These are phyloP conservation scores for Invenusta paracnida DNA, from an alignment of 2,888 invertebrate species.

Conservation along the genomic window DNA sequence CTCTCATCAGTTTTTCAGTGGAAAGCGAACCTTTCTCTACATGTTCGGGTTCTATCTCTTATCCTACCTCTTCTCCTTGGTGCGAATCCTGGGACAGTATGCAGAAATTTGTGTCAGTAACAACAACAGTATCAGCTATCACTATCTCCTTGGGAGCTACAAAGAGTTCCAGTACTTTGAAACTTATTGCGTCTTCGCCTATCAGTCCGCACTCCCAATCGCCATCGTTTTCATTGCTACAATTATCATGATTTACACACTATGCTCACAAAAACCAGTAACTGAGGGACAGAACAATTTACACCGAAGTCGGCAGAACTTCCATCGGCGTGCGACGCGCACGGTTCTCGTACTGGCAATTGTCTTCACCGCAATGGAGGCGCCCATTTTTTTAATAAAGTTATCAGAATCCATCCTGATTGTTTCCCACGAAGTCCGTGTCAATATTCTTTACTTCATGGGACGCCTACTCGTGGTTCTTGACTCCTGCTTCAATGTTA, in stretches of 20 bases:
- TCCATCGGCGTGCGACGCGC: background rate
- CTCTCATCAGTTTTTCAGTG: background rate
- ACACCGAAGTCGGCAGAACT: background rate
- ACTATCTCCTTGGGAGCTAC: background rate
- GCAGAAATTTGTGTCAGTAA: constrained; percentile 13
- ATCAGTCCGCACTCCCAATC: background rate
- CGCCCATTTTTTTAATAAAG: background rate
- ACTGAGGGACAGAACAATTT: background rate
- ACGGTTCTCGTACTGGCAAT: background rate
- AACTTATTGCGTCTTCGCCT: background rate
- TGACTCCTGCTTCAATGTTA: constrained; percentile 20
- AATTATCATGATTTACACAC: background rate
- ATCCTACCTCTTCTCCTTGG: background rate
- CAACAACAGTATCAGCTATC: background rate
- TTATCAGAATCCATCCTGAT: no score
- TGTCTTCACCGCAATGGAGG: constrained; percentile 10
- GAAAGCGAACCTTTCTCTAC: background rate
- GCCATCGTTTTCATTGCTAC: background rate
- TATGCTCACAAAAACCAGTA: background rate
- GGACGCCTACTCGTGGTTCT: background rate
- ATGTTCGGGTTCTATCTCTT: background rate
- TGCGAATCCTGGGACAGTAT: background rate
- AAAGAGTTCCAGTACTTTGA: constrained; percentile 5
- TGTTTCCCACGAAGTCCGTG: background rate
- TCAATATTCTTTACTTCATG: background rate